These are phyloP conservation scores for Pyrocoelia pectoralis DNA, from an alignment of 2,888 invertebrate genomes.

Conservation along the genomic window DNA sequence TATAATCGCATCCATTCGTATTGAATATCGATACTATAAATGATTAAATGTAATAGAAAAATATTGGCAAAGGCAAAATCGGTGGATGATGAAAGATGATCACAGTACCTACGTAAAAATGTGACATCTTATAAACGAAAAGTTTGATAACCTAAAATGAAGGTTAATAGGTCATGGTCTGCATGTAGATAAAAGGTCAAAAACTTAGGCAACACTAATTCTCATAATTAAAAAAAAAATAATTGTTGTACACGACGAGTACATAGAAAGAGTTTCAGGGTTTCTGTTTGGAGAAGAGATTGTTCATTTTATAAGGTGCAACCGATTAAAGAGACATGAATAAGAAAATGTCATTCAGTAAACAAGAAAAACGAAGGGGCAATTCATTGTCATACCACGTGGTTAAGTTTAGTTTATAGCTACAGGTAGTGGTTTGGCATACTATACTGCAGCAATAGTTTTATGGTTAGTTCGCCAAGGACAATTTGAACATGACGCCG, in stretches of 20 bases:
- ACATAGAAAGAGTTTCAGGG: not conserved
- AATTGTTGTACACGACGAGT: not conserved
- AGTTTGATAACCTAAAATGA: not conserved
- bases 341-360: conserved; percentile 19
- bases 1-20: too few relatives aligned
- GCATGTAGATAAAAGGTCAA: not conserved
- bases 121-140: not conserved
- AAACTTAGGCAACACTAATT: not conserved
- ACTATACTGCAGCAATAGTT: conserved; percentile 40
- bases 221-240: not conserved
- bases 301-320: not conserved
- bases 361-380: conserved; percentile 19
- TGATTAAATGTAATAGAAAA: too few relatives aligned
- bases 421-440: conserved; percentile 37
- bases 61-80: too few relatives aligned
- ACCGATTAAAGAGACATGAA: not conserved
- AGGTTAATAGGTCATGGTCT: not conserved
- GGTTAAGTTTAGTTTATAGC: conserved; percentile 30
- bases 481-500: conserved; percentile 46
- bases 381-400: conserved; percentile 31
- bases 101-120: conserved; percentile 2
- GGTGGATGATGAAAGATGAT: not conserved
- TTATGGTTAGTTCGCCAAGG: conserved; percentile 46
- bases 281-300: not conserved
- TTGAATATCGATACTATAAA: too few relatives aligned